Percentiles rank a stretch among this genome's conserved stretches.
Conservation (phyloP, 1,140 invertebrate genomes). For the Apis dorsata region DNA sequence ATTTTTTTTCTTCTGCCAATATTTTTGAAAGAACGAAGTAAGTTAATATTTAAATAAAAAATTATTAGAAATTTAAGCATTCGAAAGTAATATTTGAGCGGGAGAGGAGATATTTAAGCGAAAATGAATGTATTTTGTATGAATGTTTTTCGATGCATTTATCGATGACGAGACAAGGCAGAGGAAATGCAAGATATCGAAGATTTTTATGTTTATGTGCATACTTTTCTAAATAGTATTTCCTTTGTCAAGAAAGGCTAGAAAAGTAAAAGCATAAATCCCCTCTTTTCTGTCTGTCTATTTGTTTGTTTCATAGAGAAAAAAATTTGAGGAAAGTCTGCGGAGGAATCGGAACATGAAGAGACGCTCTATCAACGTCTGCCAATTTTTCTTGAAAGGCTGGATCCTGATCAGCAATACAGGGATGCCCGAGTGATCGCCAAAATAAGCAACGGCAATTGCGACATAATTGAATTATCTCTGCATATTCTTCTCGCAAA, state of each 20-base stretch:
- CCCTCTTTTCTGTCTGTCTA: slow-evolving; percentile 15
- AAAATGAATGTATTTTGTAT: no score
- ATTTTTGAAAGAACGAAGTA: background rate
- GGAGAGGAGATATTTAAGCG: background rate
- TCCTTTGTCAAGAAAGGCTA: background rate
- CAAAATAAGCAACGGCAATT: slow-evolving; percentile 98
- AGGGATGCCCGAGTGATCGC: slow-evolving; percentile 95
- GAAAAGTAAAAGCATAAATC: background rate
- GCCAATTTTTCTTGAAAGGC: slow-evolving; percentile 89
- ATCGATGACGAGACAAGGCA: background rate
- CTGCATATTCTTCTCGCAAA: slow-evolving; percentile 95
- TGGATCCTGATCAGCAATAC: slow-evolving; percentile 91
- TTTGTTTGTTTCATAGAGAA: slow-evolving; percentile 84
- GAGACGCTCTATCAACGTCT: slow-evolving; percentile 88
- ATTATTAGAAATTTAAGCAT: background rate
- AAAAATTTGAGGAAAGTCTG: slow-evolving; percentile 95
- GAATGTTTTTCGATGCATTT: background rate
- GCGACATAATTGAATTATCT: slow-evolving; percentile 95
- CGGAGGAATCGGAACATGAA: slow-evolving; percentile 91
- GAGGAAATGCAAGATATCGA: background rate
- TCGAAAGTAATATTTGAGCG: background rate
- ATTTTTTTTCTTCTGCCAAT: background rate
- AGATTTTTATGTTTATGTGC: background rate
- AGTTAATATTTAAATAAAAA: background rate
- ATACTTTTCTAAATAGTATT: background rate